These are phyloP conservation scores for Platycnemis pennipes DNA, from an alignment of 2,888 invertebrate genomes.

Conservation along the genomic window DNA sequence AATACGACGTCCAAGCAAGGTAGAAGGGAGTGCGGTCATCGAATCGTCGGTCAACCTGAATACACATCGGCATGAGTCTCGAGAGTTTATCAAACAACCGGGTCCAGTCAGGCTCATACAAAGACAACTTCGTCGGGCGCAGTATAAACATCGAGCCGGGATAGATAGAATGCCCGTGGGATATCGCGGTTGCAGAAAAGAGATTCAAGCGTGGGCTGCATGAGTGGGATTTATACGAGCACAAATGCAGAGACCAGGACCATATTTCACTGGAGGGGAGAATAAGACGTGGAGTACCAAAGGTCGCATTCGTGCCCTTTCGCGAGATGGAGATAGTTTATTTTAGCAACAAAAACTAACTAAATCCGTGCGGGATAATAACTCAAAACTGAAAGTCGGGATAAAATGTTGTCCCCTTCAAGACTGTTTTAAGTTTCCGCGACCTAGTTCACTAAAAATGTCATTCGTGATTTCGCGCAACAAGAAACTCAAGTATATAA, in stretches of 20 bases:
- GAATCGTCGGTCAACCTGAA: not conserved
- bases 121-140: not conserved
- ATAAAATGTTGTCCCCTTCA: not conserved
- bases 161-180: not conserved
- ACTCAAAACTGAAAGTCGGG: not conserved
- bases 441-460: not conserved
- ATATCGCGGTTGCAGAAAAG: not conserved
- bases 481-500: not conserved
- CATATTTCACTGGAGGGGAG: not conserved
- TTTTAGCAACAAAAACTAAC: not conserved
- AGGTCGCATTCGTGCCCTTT: not conserved
- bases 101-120: not conserved
- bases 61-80: not conserved
- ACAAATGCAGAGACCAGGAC: not conserved
- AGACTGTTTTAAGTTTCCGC: not conserved
- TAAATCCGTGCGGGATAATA: not conserved
- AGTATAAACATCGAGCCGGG: not conserved
- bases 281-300: not conserved
- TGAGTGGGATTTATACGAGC: not conserved
- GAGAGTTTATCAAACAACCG: not conserved
- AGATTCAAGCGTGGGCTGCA: not conserved
- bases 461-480: not conserved
- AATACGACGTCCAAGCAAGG: not conserved
- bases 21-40: not conserved
- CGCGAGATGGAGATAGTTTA: not conserved